Evolutionary conservation across 2,888 invertebrate genomes (phyloP), one percentile per base, ranked within the genome.

Genomic region (Apamea epomidion): DNA sequence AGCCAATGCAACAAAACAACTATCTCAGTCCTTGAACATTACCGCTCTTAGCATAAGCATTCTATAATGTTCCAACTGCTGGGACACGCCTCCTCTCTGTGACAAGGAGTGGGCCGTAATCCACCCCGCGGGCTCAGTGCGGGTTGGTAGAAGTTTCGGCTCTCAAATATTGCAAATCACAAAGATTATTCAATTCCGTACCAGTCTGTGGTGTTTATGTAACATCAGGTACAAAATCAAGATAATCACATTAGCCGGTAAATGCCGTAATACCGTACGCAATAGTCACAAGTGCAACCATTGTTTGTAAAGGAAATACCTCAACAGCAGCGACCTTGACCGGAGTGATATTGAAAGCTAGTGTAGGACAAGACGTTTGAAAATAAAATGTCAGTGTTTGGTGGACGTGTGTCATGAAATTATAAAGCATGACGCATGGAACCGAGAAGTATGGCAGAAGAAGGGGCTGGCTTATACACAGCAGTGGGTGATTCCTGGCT

Each of bases 241-340:
- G 32, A 54, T 72, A 67, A 72, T 58, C 29, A 76, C 45, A 70
- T 83, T n/a, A 69, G 7, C 68, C 65, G 25, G 73, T 71, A 32
- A 74, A 68, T 78, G n/a, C 71, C 16, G 76, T 76, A 74, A 84
- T 45, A 65, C 51, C 51, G 68, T 54, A 37, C 29, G 51, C 37
- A 72, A 67, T 73, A 65, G 37, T 42, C 37, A 29, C 58, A 71
- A 80, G 48, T 80, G 70, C 45, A 69, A 51, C 65, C 16, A 76
- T 84, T 85, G 71, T 85, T 54, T 60, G 74, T 62, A 37, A 48
- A 73, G 58, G 62, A 75, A 84, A 80, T 76, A 74, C 68, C 14
- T 74, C 45, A 75, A 37, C 45, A 87, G 62, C 14, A 37, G 21
- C n/a, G 64, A 60, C 85, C 87, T 85, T 87, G 85, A 84, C 84